A percentile compares a stretch with the other conserved stretches of the same genome.
Evolutionary conservation across 2,797 vertebrate genomes (phyloP).

Genomic region (Brachyrhaphis roseni): DNA sequence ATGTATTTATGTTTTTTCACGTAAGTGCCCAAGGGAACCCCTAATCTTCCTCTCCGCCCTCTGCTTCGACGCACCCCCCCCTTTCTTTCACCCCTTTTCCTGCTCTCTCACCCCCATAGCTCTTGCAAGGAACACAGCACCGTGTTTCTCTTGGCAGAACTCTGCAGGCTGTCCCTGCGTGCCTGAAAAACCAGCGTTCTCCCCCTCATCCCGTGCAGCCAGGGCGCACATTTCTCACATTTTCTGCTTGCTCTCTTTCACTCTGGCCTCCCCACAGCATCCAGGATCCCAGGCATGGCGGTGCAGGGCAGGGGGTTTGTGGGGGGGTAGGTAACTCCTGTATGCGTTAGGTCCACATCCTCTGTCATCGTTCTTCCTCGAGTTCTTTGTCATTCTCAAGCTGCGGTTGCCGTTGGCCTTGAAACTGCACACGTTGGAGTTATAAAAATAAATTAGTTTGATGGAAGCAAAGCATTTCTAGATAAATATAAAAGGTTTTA

Average conservation of each 20-base stretch:
- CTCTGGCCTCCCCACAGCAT: constrained; percentile 64
- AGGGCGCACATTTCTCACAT: constrained; percentile 84
- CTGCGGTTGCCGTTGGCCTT: no score
- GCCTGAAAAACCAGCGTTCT: constrained; percentile 80
- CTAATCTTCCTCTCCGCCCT: constrained; percentile 47
- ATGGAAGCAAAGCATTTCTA: no score
- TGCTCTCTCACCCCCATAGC: constrained; percentile 68
- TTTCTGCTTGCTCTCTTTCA: constrained; percentile 78
- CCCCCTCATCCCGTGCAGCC: constrained; percentile 76
- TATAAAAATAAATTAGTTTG: no score
- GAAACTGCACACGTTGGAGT: no score
- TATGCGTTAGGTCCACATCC: constrained; percentile 68
- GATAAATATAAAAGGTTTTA: no score
- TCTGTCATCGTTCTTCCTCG: constrained; percentile 49
- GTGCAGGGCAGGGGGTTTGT: constrained; percentile 60
- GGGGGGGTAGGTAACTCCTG: constrained; percentile 44
- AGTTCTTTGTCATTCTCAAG: constrained; percentile 61
- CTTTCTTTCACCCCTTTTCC: constrained; percentile 51
- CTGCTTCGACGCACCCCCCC: constrained; percentile 27
- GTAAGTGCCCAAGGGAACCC: constrained; percentile 69
- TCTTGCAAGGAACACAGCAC: constrained; percentile 77
- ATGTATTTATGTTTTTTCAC: constrained; percentile 51
- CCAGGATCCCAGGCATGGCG: constrained; percentile 62
- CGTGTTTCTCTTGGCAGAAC: constrained; percentile 85
- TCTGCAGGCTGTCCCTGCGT: constrained; percentile 82